Conservation (phyloP, 1,140 invertebrate species). For the Chlorops oryzae region DNA sequence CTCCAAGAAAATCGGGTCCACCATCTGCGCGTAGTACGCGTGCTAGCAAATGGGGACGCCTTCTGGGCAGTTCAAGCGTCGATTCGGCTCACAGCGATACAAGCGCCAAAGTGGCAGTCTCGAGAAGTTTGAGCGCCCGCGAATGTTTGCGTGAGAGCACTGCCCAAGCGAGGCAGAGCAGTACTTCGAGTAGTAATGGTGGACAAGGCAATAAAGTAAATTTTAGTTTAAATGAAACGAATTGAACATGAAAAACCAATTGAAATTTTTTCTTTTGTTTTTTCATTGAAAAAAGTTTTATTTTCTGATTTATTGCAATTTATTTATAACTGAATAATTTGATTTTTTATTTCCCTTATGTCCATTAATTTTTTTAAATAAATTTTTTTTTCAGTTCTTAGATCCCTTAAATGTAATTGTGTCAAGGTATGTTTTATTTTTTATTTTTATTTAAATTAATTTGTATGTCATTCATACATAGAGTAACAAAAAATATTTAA, state of each 20-base stretch:
- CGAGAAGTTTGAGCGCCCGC: conserved; percentile 62
- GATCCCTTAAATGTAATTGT: neutral
- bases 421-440: neutral
- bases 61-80: conserved; percentile 67
- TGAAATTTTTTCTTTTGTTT: conserved; percentile 9
- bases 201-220: conserved; percentile 60
- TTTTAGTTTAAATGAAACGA: conserved; percentile 15
- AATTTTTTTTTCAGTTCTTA: neutral
- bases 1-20: conserved; percentile 48
- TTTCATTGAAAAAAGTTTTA: neutral
- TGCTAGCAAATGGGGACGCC: conserved; percentile 71
- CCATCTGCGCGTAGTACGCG: conserved; percentile 49
- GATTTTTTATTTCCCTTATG: neutral
- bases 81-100: conserved; percentile 53
- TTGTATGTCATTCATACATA: neutral
- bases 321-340: neutral
- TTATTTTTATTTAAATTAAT: neutral
- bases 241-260: conserved; percentile 4
- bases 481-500: no score
- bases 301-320: neutral
- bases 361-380: neutral
- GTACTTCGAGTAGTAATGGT: conserved; percentile 51
- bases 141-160: conserved; percentile 55
- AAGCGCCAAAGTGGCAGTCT: conserved; percentile 54
- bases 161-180: conserved; percentile 48